These are phyloP conservation scores for Macropus fuliginosus DNA, from an alignment of 2,797 vertebrate genomes.

Conservation along the genomic window DNA sequence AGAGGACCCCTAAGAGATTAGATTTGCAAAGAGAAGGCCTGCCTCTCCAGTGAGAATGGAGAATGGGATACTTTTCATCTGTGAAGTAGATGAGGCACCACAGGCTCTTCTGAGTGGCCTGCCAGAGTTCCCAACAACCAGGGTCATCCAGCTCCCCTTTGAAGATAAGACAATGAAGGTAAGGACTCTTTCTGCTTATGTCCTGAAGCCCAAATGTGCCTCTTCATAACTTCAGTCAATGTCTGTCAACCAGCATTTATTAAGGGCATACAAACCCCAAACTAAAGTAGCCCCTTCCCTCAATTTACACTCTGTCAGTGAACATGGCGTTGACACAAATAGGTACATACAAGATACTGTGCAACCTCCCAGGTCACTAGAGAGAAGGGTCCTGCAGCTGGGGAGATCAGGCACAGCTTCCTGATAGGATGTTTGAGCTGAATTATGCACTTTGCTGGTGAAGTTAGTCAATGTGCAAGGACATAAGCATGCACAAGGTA, in stretches of 20 bases:
- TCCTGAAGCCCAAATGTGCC: too few species aligned
- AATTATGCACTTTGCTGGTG: neutral
- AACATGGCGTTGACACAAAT: neutral
- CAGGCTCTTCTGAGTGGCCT: neutral
- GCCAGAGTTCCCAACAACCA: neutral
- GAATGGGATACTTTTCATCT: neutral
- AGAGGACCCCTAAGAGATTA: too few species aligned
- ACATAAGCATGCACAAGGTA: neutral
- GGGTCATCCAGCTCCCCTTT: neutral
- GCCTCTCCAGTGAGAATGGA: too few species aligned
- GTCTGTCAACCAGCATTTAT: neutral
- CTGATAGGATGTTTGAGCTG: neutral
- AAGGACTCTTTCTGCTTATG: too few species aligned
- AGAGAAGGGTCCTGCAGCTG: neutral
- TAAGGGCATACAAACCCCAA: neutral
- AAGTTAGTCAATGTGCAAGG: neutral
- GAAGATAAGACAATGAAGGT: neutral
- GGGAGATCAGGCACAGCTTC: neutral
- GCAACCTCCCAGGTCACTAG: too few species aligned
- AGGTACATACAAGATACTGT: neutral
- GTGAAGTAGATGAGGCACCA: neutral
- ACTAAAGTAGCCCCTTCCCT: neutral
- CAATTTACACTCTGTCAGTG: neutral
- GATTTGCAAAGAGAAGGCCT: too few species aligned
- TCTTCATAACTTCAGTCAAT: neutral